phyloP scores from a whole-genome alignment of 2,113 vertebrate species.

The Phyllostomus discolor region DNA sequence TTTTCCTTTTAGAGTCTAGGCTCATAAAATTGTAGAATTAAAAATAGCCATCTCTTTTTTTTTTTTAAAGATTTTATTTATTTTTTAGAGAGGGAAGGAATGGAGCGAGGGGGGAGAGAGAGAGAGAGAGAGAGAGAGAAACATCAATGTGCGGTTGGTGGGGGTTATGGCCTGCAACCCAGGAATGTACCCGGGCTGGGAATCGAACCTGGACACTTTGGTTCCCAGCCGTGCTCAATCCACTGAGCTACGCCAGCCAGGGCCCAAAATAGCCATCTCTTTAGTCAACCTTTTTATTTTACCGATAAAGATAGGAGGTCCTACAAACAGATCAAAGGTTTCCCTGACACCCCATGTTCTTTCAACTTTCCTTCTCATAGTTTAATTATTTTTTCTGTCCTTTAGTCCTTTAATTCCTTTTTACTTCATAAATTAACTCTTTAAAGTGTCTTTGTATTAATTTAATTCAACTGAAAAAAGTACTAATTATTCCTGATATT shows the following conservation, averaged over 20 bases:
- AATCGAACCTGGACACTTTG: too few species aligned
- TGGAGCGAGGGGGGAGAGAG: too few species aligned
- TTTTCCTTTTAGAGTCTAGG: background rate
- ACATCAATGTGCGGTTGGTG: too few species aligned
- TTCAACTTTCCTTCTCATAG: conserved; percentile 17
- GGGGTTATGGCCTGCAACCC: too few species aligned
- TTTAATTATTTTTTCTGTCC: conserved; percentile 12
- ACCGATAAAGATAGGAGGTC: background rate
- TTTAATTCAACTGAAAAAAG: conserved; percentile 10
- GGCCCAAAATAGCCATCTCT: background rate
- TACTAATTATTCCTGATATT: background rate
- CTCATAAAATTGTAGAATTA: background rate
- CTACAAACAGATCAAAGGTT: background rate
- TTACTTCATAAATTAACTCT: background rate
- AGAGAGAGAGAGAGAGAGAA: too few species aligned
- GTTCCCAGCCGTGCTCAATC: too few species aligned
- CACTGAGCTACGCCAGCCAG: too few species aligned
- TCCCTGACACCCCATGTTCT: background rate
- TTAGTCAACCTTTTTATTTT: background rate
- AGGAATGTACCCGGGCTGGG: too few species aligned
- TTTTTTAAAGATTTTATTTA: too few species aligned
- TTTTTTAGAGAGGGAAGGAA: too few species aligned
- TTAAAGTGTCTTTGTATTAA: background rate
- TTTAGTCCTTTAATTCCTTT: background rate
- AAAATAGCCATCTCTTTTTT: background rate